Conservation (phyloP, 2,113 vertebrate genomes). For the Chaenogobius annularis region DNA sequence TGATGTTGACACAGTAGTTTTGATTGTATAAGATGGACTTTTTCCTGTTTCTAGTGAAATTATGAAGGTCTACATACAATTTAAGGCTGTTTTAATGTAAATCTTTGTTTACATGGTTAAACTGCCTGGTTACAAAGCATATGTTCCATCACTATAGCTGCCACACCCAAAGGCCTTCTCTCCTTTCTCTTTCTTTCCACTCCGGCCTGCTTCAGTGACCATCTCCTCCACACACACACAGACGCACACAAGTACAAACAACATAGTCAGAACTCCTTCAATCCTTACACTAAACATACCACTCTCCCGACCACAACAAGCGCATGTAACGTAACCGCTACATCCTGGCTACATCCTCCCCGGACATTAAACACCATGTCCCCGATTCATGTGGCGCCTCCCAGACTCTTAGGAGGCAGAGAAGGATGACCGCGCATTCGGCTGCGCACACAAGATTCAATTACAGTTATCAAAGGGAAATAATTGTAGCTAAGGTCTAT, state of each 20-base stretch:
- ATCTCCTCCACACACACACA: background rate
- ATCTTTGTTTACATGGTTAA: background rate
- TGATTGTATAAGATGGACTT: no score
- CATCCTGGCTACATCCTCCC: constrained; percentile 16
- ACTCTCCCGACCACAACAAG: constrained; percentile 8
- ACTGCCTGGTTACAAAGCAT: background rate
- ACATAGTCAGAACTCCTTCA: background rate
- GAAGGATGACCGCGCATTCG: constrained; percentile 42
- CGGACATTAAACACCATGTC: constrained; percentile 20
- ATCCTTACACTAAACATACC: constrained; percentile 16
- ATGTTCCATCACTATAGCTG: constrained; percentile 6
- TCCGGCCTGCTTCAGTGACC: background rate
- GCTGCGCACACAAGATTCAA: constrained; percentile 28
- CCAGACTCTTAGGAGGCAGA: constrained; percentile 3
- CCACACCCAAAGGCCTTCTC: constrained; percentile 43
- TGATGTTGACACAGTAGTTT: no score
- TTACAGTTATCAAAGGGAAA: constrained; percentile 40
- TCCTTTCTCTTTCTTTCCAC: background rate
- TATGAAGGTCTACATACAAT: no score
- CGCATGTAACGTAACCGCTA: background rate
- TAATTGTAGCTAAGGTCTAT: constrained; percentile 18
- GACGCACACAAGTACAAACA: background rate
- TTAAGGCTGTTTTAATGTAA: no score
- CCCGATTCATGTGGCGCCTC: constrained; percentile 13
- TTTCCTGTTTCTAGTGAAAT: no score